Base-by-base conservation (phyloP, 2,888 invertebrate species). In the Tenthredo distinguenda region DNA sequence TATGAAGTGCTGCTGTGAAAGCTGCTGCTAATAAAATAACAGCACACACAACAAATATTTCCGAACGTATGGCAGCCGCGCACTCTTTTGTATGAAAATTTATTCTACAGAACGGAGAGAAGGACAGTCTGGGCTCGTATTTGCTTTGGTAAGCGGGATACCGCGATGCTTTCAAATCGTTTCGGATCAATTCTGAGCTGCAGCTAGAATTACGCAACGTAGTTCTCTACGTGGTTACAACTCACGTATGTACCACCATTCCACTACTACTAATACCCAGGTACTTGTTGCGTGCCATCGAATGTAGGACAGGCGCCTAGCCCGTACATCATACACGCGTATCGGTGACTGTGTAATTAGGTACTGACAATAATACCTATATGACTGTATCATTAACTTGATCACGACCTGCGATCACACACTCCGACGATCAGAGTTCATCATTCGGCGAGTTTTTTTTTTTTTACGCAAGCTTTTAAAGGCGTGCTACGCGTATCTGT, bases 221-320 rank as follows among this genome's bases (percentile, higher is more conserved):
- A 47, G 40, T n/a, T 6, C 40, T 72, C 21, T 72, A 21, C 40
- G 40, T 21, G 72, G 21, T 40, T 40, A 43, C 43, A 74, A 43
- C 72, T 43, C 18, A 74, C 21, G 26, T 40, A 74, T 43, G 74
- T 21, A 43, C 43, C 12, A 40, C 74, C 31, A 68, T 68, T 34
- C 34, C 68, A 68, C 68, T 7, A 34, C 34, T 68, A 68, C 68
- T 34, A 18, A 68, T 68, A 34, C 68, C 18, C 15, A 34, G 31
- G 68, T 68, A 68, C 68, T 74, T 74, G 74, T 43, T 77, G 77
- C 77, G 77, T 77, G 77, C 55, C 55, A 55, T 55, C 50, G 77
- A 77, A 77, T 77, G 77, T 77, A 77, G 77, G 77, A 77, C 77
- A 74, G 43, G 72, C 43, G 72, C 40, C 72, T 43, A 43, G 72